Base-by-base conservation (phyloP, 2,113 vertebrate genomes). In the Nestor notabilis region DNA sequence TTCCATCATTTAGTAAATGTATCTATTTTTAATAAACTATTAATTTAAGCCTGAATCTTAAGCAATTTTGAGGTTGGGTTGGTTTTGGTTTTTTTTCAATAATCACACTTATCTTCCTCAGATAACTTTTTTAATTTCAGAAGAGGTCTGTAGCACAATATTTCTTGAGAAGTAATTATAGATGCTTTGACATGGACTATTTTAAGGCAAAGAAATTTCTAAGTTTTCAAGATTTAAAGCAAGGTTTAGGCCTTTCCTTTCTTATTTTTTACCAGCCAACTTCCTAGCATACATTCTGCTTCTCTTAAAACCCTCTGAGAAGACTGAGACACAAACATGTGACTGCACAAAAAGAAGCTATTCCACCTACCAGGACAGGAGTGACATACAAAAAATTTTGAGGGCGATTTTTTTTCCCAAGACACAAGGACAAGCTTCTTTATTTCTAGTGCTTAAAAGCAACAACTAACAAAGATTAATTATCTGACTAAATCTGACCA, bases 71-170 rank as follows among this genome's bases (percentile, higher is more conserved):
- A 65, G 9, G 23, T 23, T 31, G 20, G 21, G 33, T 21, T 65
- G 4, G 1, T 19, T 33, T n/a, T n/a, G 13, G 17, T 6, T 17
- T 19, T 21, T 0, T 23, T 18, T 18, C 6, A 44, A 2, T 71
- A 47, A 50, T 8, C 20, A 58, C 11, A 46, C 1, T 31, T 14
- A 10, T 29, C n/a, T 68, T 84, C 61, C 55, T 71, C 39, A 50
- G 28, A 46, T 24, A 55, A 46, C 18, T 11, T 14, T 56, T 33
- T 31, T 18, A 19, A 31, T 72, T 83, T 69, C 41, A 65, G 33
- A 56, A 86, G 3, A 44, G 20, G 5, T 64, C 35, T 87, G 20
- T 24, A 68, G 39, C 44, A 61, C 41, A 77, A 3, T 17, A 64
- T 16, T 46, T 44, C 31, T 58, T 68, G 21, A 53, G 65, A 87